Evolutionary conservation across 2,888 invertebrate species (phyloP).

Genomic region (Drosophila nr. fundita): DNA sequence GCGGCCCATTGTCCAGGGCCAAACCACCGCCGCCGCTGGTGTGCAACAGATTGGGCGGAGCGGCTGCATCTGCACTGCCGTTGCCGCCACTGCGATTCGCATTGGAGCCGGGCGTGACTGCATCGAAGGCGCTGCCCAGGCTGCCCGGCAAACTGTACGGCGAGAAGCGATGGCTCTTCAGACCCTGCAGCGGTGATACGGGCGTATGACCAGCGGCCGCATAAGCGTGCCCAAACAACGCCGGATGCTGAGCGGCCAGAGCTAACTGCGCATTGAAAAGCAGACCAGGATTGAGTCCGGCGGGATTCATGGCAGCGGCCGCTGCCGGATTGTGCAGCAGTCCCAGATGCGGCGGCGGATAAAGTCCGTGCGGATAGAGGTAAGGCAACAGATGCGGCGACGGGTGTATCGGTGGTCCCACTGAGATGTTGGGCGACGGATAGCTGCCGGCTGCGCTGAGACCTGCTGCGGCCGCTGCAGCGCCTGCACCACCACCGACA

Average conservation of each 20-base stretch:
- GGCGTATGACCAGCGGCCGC: slow-evolving; percentile 89
- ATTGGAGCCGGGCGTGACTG: slow-evolving; percentile 91
- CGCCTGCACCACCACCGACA: slow-evolving; percentile 70
- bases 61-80: slow-evolving; percentile 53
- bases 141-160: slow-evolving; percentile 94
- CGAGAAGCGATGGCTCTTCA: slow-evolving; percentile 93
- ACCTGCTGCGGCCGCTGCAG: slow-evolving; percentile 64
- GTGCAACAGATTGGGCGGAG: slow-evolving; percentile 61
- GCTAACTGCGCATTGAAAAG: slow-evolving; percentile 95
- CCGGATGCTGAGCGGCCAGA: slow-evolving; percentile 94
- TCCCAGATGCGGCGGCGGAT: slow-evolving; percentile 91
- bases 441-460: slow-evolving; percentile 85
- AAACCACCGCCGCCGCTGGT: slow-evolving; percentile 63
- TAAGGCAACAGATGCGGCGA: slow-evolving; percentile 95
- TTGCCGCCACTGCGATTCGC: slow-evolving; percentile 76
- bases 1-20: slow-evolving; percentile 81
- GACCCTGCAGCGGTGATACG: slow-evolving; percentile 89
- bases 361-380: slow-evolving; percentile 95
- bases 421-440: slow-evolving; percentile 96
- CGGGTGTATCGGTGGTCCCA: slow-evolving; percentile 96
- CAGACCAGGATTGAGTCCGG: slow-evolving; percentile 92
- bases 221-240: slow-evolving; percentile 87
- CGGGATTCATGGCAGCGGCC: slow-evolving; percentile 86
- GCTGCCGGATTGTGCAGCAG: slow-evolving; percentile 87
- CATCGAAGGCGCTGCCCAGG: slow-evolving; percentile 94